Percentiles rank a stretch among this genome's conserved stretches.
Evolutionary conservation across 2,888 invertebrate species (phyloP).

Genomic region (Hyppa rectilinea): DNA sequence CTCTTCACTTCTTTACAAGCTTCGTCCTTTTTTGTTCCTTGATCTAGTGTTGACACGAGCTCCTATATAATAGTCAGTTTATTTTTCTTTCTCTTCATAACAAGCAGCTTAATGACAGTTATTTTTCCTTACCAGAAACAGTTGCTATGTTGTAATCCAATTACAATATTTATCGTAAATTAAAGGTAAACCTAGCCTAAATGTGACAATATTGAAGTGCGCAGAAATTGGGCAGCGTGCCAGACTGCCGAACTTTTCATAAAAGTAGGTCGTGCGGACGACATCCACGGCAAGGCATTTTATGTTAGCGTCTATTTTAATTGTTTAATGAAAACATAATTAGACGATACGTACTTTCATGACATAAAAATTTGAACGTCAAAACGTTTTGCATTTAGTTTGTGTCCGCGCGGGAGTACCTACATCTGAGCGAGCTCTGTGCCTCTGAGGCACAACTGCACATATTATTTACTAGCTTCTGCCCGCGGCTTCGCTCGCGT

Average conservation of each 20-base stretch:
- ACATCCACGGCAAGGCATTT: background rate
- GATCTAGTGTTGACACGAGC: no score
- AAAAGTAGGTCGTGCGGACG: background rate
- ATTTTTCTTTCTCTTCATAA: background rate
- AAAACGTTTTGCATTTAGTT: background rate
- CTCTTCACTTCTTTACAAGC: no score
- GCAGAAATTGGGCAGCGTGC: constrained; percentile 26
- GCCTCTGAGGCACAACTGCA: background rate
- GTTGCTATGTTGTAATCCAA: background rate
- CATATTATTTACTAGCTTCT: constrained; percentile 16
- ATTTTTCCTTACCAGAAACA: background rate
- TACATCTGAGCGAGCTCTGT: background rate
- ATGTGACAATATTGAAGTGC: constrained; percentile 14
- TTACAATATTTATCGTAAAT: background rate
- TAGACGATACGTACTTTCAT: background rate
- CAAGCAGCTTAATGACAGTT: background rate
- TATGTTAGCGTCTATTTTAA: background rate
- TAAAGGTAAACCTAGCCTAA: background rate
- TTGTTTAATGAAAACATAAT: background rate
- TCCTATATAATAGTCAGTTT: background rate
- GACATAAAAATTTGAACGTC: background rate
- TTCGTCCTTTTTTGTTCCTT: no score
- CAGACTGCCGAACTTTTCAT: constrained; percentile 1
- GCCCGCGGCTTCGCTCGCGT: no score
- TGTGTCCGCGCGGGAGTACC: background rate